Percentiles rank a stretch among this genome's conserved stretches.
Conservation (phyloP, 2,888 invertebrate species). For the Seira musarum region DNA sequence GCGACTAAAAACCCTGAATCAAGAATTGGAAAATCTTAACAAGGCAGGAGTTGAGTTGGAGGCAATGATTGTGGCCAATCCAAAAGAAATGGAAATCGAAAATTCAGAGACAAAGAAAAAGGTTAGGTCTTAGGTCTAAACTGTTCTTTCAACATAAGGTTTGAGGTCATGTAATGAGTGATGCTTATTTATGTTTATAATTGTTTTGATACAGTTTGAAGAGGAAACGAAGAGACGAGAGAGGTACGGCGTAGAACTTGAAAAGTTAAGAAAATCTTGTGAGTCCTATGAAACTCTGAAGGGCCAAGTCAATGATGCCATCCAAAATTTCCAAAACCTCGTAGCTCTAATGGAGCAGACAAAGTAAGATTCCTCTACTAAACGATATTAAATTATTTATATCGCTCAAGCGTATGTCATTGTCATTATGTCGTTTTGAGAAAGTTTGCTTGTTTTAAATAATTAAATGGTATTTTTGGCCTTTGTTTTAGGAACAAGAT, state of each 20-base stretch:
- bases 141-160: not conserved
- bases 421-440: not conserved
- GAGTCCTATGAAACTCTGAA: slow-evolving; percentile 15
- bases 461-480: not conserved
- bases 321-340: not conserved
- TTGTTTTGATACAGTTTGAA: slow-evolving; percentile 20
- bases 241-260: not conserved
- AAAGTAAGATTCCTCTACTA: slow-evolving; percentile 22
- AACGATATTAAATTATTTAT: not conserved
- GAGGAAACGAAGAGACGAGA: not conserved
- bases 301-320: not conserved
- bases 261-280: not conserved
- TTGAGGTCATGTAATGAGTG: not conserved
- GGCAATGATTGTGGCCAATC: slow-evolving; percentile 24
- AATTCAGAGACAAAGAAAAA: not conserved
- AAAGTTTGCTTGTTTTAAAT: too few relatives aligned
- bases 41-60: not conserved
- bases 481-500: not conserved
- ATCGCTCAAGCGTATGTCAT: not conserved
- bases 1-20: not conserved
- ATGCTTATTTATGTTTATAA: not conserved
- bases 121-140: not conserved
- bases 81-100: not conserved
- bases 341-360: slow-evolving; percentile 11
- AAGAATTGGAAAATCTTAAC: slow-evolving; percentile 5